Evolutionary conservation across 2,888 invertebrate species (phyloP).

Genomic region (Anthoptus insignis): DNA sequence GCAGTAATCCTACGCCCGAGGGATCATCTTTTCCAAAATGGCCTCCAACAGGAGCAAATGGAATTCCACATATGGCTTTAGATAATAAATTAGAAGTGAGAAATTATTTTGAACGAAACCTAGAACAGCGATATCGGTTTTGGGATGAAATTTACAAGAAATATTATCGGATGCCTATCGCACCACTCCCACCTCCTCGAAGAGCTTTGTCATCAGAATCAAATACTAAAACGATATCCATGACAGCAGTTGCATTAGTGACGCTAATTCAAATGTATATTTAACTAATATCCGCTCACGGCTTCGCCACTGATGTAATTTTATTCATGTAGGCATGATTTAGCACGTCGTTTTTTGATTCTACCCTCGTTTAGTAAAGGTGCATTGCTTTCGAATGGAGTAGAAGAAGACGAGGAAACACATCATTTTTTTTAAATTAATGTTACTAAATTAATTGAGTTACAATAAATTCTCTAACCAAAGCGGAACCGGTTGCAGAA

Average conservation of each 20-base stretch:
- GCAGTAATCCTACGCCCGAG: conserved; percentile 55
- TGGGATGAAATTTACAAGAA: conserved; percentile 48
- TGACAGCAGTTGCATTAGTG: background rate
- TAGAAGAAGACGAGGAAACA: too few relatives aligned
- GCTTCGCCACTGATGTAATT: too few relatives aligned
- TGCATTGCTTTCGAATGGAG: too few relatives aligned
- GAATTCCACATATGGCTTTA: conserved; percentile 54
- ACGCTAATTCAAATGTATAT: too few relatives aligned
- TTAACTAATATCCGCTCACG: too few relatives aligned
- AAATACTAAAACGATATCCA: background rate
- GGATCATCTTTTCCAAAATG: conserved; percentile 51
- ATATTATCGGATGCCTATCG: conserved; percentile 42
- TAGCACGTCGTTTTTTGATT: too few relatives aligned
- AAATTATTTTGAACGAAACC: conserved; percentile 31
- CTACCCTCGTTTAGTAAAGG: too few relatives aligned
- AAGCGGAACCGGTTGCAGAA: too few relatives aligned
- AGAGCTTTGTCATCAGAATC: background rate
- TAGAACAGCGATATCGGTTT: conserved; percentile 40
- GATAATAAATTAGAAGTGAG: conserved; percentile 49
- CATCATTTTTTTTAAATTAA: too few relatives aligned
- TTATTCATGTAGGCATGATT: too few relatives aligned
- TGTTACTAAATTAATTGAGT: too few relatives aligned
- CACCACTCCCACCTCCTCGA: conserved; percentile 13
- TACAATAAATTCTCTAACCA: too few relatives aligned
- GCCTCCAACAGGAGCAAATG: conserved; percentile 48